These are phyloP conservation scores for Adoxophyes honmai DNA, from an alignment of 1,140 invertebrate species.

Conservation along the genomic window DNA sequence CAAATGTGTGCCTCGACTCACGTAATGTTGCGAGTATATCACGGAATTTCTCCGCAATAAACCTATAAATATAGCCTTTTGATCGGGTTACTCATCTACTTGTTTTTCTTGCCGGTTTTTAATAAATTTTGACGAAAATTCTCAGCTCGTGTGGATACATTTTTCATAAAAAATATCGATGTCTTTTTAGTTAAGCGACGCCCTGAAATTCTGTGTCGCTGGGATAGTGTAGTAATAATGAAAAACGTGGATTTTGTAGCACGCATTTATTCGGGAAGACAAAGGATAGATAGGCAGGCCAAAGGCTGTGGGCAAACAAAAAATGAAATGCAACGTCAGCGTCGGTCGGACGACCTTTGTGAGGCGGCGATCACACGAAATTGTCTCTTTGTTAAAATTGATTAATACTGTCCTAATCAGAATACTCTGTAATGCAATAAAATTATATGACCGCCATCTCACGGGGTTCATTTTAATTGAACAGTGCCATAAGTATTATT, in stretches of 20 bases:
- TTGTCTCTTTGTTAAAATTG: slow-evolving; percentile 57
- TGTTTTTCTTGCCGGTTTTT: too few relatives aligned
- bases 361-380: slow-evolving; percentile 42
- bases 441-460: slow-evolving; percentile 33
- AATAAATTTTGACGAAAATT: too few relatives aligned
- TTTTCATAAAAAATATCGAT: too few relatives aligned
- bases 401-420: slow-evolving; percentile 54
- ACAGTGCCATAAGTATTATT: too few relatives aligned
- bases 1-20: slow-evolving; percentile 17
- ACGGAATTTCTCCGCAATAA: slow-evolving; percentile 20
- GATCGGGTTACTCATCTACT: too few relatives aligned
- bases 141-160: not conserved
- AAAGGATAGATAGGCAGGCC: slow-evolving; percentile 42
- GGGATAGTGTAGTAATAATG: slow-evolving; percentile 41
- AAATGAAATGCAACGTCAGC: slow-evolving; percentile 63
- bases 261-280: slow-evolving; percentile 53
- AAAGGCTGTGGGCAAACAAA: slow-evolving; percentile 47
- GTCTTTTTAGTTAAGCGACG: too few relatives aligned
- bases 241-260: slow-evolving; percentile 45
- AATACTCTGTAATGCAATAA: slow-evolving; percentile 35
- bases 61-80: slow-evolving; percentile 20
- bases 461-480: too few relatives aligned
- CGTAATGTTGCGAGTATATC: slow-evolving; percentile 8
- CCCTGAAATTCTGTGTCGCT: slow-evolving; percentile 23
- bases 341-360: slow-evolving; percentile 49